phyloP scores from a whole-genome alignment of 2,888 invertebrate species.

The Molanna angustata region DNA sequence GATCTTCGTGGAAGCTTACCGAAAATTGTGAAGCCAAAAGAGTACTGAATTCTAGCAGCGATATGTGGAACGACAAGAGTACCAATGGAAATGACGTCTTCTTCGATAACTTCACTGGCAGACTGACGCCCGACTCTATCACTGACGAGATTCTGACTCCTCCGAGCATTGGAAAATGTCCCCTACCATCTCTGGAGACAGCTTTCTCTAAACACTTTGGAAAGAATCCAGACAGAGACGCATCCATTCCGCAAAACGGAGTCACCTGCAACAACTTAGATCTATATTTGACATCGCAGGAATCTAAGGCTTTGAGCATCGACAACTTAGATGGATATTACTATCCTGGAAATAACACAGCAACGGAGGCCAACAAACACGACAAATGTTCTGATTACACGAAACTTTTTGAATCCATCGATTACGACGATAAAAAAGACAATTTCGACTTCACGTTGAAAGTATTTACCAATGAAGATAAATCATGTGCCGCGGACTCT shows the following conservation, averaged over 20 bases:
- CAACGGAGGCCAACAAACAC: not conserved
- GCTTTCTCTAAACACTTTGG: conserved; percentile 32
- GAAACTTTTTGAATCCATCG: conserved; percentile 22
- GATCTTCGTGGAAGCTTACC: not conserved
- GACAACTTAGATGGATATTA: conserved; percentile 50
- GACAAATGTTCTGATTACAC: conserved; percentile 20
- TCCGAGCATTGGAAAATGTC: conserved; percentile 14
- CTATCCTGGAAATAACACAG: conserved; percentile 47
- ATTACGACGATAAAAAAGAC: conserved; percentile 17
- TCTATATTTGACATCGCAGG: conserved; percentile 20
- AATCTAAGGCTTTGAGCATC: conserved; percentile 31
- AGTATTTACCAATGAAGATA: conserved; percentile 8
- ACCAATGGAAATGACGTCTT: conserved; percentile 41
- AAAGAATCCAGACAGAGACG: conserved; percentile 21
- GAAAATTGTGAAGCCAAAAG: not conserved
- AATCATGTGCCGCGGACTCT: not conserved
- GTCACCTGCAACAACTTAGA: conserved; percentile 29
- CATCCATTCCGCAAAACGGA: conserved; percentile 23
- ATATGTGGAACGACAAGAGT: conserved; percentile 41
- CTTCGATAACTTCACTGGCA: conserved; percentile 16
- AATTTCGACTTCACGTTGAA: conserved; percentile 21
- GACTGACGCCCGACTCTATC: conserved; percentile 27
- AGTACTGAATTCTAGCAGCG: conserved; percentile 29
- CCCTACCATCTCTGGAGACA: conserved; percentile 28
- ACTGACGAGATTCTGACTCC: conserved; percentile 21